Evolutionary conservation across 2,113 vertebrate species (phyloP).

Genomic region (Puffinus mauretanicus): DNA sequence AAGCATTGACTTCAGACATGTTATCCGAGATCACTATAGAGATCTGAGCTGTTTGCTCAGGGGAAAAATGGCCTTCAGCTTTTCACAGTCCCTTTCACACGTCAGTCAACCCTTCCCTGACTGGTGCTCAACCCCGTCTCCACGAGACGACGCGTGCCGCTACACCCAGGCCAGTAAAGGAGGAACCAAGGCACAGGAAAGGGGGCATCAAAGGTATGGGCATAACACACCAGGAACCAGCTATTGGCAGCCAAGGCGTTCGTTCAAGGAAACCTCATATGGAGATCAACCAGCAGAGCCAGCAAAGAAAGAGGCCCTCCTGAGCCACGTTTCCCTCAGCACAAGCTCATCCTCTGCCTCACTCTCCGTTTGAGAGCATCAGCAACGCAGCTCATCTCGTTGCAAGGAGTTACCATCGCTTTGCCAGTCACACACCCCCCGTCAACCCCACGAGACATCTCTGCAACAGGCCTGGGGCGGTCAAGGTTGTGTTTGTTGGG

Average conservation of each 20-base stretch:
- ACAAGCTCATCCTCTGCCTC: neutral
- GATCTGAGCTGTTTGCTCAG: neutral
- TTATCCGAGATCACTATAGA: neutral
- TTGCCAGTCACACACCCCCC: too few relatives aligned
- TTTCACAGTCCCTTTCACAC: neutral
- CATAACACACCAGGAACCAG: neutral
- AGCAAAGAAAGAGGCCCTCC: neutral
- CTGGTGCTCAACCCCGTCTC: neutral
- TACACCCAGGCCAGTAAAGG: neutral
- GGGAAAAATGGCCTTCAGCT: neutral
- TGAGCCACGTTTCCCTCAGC: neutral
- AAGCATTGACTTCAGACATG: neutral
- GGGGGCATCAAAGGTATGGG: neutral
- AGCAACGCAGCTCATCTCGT: fast-evolving
- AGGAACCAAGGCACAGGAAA: neutral
- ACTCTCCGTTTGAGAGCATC: neutral
- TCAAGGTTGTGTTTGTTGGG: fast-evolving
- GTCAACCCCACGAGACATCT: fast-evolving
- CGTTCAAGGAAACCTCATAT: neutral
- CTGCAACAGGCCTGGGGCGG: neutral
- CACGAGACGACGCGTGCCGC: fast-evolving
- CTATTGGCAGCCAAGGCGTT: neutral
- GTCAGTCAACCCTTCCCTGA: neutral
- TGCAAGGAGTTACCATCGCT: too few relatives aligned
- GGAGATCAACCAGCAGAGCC: neutral